Evolutionary conservation across 2,113 vertebrate species (phyloP).

Genomic region (Synchiropus splendidus): DNA sequence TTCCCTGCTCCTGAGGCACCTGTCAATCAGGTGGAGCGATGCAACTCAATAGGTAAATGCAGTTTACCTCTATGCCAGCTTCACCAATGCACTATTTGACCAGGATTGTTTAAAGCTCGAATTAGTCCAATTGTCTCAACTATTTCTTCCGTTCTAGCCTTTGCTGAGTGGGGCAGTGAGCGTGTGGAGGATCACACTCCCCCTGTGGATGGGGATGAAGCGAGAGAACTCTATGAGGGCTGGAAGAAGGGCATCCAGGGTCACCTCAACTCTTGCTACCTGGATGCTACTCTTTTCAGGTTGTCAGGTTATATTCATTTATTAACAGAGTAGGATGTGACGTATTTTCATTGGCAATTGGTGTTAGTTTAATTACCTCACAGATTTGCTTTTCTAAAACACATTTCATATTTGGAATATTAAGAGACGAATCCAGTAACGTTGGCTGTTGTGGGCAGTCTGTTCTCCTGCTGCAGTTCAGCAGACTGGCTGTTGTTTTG

Average conservation of each 20-base stretch:
- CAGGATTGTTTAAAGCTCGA: neutral
- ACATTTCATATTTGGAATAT: too few species aligned
- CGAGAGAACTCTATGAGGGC: constrained; percentile 57
- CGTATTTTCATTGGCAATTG: too few species aligned
- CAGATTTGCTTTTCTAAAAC: too few species aligned
- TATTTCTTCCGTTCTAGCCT: constrained; percentile 46
- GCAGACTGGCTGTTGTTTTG: constrained; percentile 71
- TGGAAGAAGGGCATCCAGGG: constrained; percentile 80
- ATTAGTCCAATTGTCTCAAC: too few species aligned
- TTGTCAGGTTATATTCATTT: too few species aligned
- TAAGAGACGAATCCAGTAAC: too few species aligned
- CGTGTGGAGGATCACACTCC: constrained; percentile 70
- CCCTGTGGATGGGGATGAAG: constrained; percentile 50
- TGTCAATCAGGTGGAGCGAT: constrained; percentile 72
- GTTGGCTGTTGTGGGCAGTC: constrained; percentile 38
- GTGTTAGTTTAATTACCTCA: too few species aligned
- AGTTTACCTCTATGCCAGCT: neutral
- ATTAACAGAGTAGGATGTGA: too few species aligned
- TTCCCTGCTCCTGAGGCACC: constrained; percentile 63
- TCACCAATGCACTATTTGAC: neutral
- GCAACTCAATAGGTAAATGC: constrained; percentile 75
- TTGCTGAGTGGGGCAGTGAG: constrained; percentile 72
- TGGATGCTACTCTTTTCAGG: constrained; percentile 74
- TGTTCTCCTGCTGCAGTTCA: constrained; percentile 76
- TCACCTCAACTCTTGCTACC: constrained; percentile 79